Evolutionary conservation across 2,797 vertebrate species (phyloP), one percentile per base, ranked within the genome.

Genomic region (Myiotriccus ornatus): DNA sequence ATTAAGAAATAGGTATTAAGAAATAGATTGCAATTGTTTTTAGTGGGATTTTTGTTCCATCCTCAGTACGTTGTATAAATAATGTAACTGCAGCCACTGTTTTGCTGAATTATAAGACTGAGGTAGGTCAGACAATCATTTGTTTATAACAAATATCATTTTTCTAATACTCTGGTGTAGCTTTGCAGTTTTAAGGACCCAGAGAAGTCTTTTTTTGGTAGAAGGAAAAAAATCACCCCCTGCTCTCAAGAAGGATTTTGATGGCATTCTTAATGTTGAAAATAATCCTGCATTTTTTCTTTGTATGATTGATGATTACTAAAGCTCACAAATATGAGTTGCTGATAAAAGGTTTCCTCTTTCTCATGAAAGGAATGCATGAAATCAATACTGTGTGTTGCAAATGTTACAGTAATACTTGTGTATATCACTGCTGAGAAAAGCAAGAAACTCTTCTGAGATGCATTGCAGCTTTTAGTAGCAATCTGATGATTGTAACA

Each of bases 131-230:
- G 44, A 16, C 34, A 83, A 14, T 47, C 2, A 10, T 25, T 76
- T 62, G 1, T 69, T 53, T 49, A 15, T 78, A 60, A 59, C 7
- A 41, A 47, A 35, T 62, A 34, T 0, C 1, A 2, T 7, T 79
- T 83, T 76, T 64, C 24, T 1, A 13, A 1, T 64, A 30, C 3
- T 35, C 2, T 28, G 14, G 4, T 78, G 7, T 39, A 76, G 32
- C 22, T 83, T 63, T 50, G 17, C 27, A 68, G 27, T 25, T 82
- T 79, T 88, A 77, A 46, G 21, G 34, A 64, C 32, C 44, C 46
- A 11, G 9, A 64, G 25, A 71, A 79, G 46, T 46, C 23, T 44
- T 35, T 73, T 77, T 77, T 19, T 64, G 5, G 10, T 22, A 30
- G 63, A 64, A 14, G 4, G 8, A 30, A 64, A 39, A 74, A 78